Evolutionary conservation across 2,888 invertebrate species (phyloP).

Genomic region (Hyposoter didymator): DNA sequence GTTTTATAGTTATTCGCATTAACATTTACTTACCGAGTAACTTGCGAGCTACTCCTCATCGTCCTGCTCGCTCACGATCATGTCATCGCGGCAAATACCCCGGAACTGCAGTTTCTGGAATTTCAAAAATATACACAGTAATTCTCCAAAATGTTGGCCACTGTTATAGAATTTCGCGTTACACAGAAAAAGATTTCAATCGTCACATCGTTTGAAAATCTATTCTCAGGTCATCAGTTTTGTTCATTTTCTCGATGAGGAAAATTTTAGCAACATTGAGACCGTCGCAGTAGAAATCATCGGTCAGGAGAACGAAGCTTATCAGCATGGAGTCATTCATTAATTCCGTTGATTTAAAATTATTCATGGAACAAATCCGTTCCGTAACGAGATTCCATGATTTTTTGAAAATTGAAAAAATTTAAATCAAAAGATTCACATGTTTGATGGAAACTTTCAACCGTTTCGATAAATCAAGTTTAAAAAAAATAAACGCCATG

Average conservation of each 20-base stretch:
- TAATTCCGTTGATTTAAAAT: not conserved
- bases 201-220: not conserved
- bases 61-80: not conserved
- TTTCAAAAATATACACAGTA: not conserved
- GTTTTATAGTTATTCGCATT: slow-evolving; percentile 40
- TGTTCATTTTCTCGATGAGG: not conserved
- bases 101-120: not conserved
- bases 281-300: not conserved
- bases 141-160: not conserved
- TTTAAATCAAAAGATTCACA: not conserved
- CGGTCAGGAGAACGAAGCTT: not conserved
- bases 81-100: not conserved
- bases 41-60: not conserved
- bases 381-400: not conserved
- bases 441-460: not conserved
- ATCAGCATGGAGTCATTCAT: not conserved
- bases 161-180: too few species aligned
- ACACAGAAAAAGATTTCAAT: not conserved
- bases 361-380: not conserved
- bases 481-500: not conserved
- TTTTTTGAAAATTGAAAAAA: too few species aligned
- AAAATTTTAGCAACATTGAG: not conserved
- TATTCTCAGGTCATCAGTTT: not conserved
- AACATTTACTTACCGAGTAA: slow-evolving; percentile 8
- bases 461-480: not conserved